These are phyloP conservation scores for Peucedramus taeniatus DNA, from an alignment of 2,113 vertebrate genomes.

Conservation along the genomic window DNA sequence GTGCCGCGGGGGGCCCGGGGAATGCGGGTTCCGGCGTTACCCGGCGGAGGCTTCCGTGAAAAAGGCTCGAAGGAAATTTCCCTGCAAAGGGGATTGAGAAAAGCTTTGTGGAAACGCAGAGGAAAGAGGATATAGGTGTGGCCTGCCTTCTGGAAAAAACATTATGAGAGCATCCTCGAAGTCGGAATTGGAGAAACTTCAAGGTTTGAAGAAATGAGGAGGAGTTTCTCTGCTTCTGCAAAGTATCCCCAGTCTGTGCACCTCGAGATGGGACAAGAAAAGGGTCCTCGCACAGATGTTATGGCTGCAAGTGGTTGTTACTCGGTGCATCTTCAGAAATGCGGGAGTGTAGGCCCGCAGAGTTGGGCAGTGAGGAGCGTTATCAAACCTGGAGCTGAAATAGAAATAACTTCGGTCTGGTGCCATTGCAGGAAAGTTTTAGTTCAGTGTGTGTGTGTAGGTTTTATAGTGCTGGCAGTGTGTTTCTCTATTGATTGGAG, in stretches of 20 bases:
- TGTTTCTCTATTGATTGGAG: not conserved
- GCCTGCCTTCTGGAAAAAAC: slow-evolving; percentile 24
- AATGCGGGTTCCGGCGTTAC: accelerated
- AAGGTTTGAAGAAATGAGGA: not conserved
- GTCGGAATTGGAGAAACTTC: not conserved
- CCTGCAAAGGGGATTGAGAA: not conserved
- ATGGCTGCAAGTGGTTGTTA: not conserved
- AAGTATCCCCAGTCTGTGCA: accelerated
- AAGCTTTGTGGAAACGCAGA: slow-evolving; percentile 5
- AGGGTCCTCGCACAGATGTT: accelerated
- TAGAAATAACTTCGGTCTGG: not conserved
- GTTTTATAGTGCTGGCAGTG: accelerated
- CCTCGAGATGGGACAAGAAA: not conserved
- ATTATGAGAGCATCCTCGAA: slow-evolving; percentile 20
- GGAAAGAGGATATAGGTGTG: slow-evolving; percentile 51
- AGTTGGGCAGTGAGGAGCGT: not conserved
- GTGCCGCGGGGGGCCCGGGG: not conserved
- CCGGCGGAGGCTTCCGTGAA: not conserved
- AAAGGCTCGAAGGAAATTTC: not conserved
- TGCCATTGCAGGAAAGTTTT: not conserved
- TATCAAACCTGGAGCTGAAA: not conserved
- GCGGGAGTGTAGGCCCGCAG: not conserved
- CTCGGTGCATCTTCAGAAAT: not conserved
- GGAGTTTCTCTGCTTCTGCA: not conserved
- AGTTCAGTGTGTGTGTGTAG: not conserved